phyloP scores from a whole-genome alignment of 2,113 vertebrate species.

The Addax nasomaculatus region DNA sequence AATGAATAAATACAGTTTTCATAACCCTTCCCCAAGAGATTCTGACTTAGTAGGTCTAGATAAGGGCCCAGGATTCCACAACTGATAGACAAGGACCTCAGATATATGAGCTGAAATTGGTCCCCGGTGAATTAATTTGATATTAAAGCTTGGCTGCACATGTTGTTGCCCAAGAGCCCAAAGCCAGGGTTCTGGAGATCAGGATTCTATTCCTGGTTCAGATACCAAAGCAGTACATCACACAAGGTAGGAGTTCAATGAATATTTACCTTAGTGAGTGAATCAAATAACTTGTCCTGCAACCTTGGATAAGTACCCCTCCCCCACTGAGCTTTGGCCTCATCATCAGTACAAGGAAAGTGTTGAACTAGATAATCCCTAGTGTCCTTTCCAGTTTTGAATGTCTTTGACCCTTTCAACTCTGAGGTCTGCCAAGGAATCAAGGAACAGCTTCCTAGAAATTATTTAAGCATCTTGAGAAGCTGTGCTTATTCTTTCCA shows the following conservation, averaged over 20 bases:
- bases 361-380: not conserved
- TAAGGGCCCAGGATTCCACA: not conserved
- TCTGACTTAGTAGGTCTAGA: not conserved
- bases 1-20: not conserved
- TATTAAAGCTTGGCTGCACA: not conserved
- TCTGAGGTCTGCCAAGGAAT: not conserved
- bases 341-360: not conserved
- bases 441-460: not conserved
- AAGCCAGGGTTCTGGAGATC: not conserved
- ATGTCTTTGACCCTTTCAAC: not conserved
- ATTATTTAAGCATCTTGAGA: not conserved
- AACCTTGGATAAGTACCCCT: not conserved
- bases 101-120: not conserved
- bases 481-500: not conserved
- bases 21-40: not conserved
- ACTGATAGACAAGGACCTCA: not conserved
- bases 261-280: not conserved
- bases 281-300: not conserved
- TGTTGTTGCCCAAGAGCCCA: not conserved
- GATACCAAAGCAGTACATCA: not conserved
- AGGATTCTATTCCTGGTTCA: not conserved
- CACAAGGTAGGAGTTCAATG: not conserved
- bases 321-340: not conserved
- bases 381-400: not conserved
- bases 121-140: not conserved